A percentile compares a stretch with the other conserved stretches of the same genome.
Conservation (phyloP, 2,888 invertebrate species). For the Ecliptopera silaceata region DNA sequence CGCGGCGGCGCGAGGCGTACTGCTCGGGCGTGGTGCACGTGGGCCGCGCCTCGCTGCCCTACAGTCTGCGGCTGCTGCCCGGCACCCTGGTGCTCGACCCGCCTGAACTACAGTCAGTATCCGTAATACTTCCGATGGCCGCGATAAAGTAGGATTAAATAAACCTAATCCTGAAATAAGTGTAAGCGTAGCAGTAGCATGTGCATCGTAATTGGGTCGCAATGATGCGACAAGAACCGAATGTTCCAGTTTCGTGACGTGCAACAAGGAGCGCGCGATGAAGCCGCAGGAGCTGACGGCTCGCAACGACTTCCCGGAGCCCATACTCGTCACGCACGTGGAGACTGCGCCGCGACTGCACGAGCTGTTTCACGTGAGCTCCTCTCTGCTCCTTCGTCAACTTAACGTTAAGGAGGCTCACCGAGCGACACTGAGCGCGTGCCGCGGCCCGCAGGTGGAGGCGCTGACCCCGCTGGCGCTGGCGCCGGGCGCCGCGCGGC, state of each 20-base stretch:
- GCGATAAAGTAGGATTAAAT: too few relatives aligned
- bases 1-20: conserved; percentile 45
- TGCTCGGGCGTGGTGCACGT: conserved; percentile 69
- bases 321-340: conserved; percentile 49
- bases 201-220: too few relatives aligned
- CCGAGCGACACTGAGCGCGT: too few relatives aligned
- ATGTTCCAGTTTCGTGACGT: conserved; percentile 57
- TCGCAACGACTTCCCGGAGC: conserved; percentile 58
- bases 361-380: conserved; percentile 57
- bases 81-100: conserved; percentile 54
- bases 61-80: conserved; percentile 63
- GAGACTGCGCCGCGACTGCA: conserved; percentile 45
- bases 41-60: conserved; percentile 62
- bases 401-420: too few relatives aligned
- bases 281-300: conserved; percentile 48
- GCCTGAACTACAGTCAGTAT: conserved; percentile 47
- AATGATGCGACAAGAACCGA: too few relatives aligned
- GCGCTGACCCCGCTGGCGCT: conserved; percentile 42
- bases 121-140: too few relatives aligned
- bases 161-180: too few relatives aligned
- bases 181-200: too few relatives aligned
- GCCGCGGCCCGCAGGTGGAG: conserved; percentile 44
- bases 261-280: conserved; percentile 40
- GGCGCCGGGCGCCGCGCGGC: conserved; percentile 37
- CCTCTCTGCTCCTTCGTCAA: background rate